Evolutionary conservation across 2,797 vertebrate genomes (phyloP).

Genomic region (Vultur gryphus): DNA sequence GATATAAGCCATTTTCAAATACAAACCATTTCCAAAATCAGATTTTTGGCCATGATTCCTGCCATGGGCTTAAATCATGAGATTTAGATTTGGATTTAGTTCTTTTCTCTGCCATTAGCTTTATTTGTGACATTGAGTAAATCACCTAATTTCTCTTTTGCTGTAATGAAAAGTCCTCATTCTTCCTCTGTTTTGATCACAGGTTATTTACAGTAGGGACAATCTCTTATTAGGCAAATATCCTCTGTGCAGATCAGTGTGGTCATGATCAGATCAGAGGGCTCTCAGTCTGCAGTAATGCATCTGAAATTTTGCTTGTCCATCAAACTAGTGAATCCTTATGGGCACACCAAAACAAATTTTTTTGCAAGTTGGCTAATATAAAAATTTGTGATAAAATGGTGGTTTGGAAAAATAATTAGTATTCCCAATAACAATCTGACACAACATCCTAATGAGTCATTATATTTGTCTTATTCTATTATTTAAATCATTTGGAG

Average conservation of each 20-base stretch:
- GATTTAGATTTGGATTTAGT: not conserved
- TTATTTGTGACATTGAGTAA: not conserved
- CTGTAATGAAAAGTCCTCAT: not conserved
- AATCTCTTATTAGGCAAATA: not conserved
- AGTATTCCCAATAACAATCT: not conserved
- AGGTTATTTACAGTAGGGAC: not conserved
- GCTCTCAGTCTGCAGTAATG: not conserved
- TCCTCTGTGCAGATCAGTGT: not conserved
- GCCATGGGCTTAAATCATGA: not conserved
- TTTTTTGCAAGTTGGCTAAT: not conserved
- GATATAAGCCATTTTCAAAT: not conserved
- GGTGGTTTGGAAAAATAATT: not conserved
- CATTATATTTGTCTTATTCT: not conserved
- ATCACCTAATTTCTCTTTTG: not conserved
- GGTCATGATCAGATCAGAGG: not conserved
- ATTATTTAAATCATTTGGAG: not conserved
- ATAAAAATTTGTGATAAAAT: not conserved
- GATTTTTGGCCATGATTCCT: not conserved
- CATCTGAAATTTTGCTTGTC: not conserved
- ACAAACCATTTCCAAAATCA: not conserved
- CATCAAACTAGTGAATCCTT: not conserved
- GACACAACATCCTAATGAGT: not conserved
- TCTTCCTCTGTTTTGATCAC: not conserved
- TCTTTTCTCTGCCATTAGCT: not conserved
- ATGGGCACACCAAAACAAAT: accelerated